Percentiles rank a stretch among this genome's conserved stretches.
These are phyloP conservation scores for Bacillus rossius DNA, from an alignment of 1,140 invertebrate species.

Conservation along the genomic window DNA sequence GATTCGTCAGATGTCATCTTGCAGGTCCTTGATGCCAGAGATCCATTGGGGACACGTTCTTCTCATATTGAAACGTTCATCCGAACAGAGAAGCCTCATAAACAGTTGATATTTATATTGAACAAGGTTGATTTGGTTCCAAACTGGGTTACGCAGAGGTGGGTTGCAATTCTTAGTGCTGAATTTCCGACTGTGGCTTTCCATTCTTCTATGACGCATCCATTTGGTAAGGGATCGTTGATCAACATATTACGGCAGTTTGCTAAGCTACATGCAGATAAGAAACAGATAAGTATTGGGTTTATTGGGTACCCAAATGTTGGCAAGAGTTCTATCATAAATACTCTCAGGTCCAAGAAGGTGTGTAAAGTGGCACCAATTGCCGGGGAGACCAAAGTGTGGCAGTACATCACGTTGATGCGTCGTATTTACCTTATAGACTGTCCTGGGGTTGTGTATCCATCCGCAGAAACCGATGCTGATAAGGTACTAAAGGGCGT, in stretches of 20 bases:
- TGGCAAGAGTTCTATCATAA: slow-evolving; percentile 98
- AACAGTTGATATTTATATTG: slow-evolving; percentile 90
- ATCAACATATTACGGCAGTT: slow-evolving; percentile 96
- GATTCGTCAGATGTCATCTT: slow-evolving; percentile 97
- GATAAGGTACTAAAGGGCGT: slow-evolving; percentile 96
- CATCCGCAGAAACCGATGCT: slow-evolving; percentile 81
- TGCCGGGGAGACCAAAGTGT: slow-evolving; percentile 98
- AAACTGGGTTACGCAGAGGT: slow-evolving; percentile 94
- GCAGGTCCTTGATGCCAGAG: slow-evolving; percentile 90
- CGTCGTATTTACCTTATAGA: slow-evolving; percentile 96
- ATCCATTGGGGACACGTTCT: slow-evolving; percentile 93
- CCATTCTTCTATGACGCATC: slow-evolving; percentile 95
- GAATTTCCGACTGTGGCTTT: slow-evolving; percentile 99
- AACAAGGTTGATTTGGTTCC: slow-evolving; percentile 96
- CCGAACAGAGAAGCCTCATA: slow-evolving; percentile 86
- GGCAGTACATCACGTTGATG: slow-evolving; percentile 99
- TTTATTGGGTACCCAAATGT: slow-evolving; percentile 99
- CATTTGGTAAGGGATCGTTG: slow-evolving; percentile 96
- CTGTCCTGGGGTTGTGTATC: slow-evolving; percentile 98
- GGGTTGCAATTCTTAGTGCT: slow-evolving; percentile 87
- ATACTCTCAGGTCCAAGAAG: slow-evolving; percentile 90
- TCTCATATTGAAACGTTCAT: slow-evolving; percentile 88
- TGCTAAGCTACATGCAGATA: slow-evolving; percentile 90
- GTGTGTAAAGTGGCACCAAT: slow-evolving; percentile 98
- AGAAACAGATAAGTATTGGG: slow-evolving; percentile 98